These are phyloP conservation scores for Smittia sp. DNA, from an alignment of 2,888 invertebrate species.

Conservation along the genomic window DNA sequence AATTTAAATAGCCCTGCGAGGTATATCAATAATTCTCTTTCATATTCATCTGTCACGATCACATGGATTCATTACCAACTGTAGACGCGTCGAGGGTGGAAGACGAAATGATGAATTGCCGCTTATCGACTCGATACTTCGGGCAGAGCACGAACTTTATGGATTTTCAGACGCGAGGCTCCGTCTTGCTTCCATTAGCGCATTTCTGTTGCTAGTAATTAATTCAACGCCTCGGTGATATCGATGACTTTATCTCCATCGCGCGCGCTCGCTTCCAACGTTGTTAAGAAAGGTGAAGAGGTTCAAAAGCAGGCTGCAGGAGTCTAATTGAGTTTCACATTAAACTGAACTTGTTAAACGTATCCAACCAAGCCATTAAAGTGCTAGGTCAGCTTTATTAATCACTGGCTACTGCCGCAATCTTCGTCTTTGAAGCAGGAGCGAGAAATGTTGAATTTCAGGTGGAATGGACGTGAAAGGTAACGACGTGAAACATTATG, in stretches of 20 bases:
- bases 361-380: conserved; percentile 1
- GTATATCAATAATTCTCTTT: conserved; percentile 32
- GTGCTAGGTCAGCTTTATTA: conserved; percentile 23
- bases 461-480: conserved; percentile 21
- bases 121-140: not conserved
- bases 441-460: conserved; percentile 11
- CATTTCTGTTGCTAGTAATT: too few relatives aligned
- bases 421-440: conserved; percentile 2
- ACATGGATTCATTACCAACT: conserved; percentile 6
- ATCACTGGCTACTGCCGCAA: conserved; percentile 16
- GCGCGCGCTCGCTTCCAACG: too few relatives aligned
- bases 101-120: conserved; percentile 22
- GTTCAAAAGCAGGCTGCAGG: not conserved
- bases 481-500: conserved; percentile 9
- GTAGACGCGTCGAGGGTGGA: conserved; percentile 18
- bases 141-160: not conserved
- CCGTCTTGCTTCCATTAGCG: too few relatives aligned
- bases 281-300: too few relatives aligned
- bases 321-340: conserved; percentile 9
- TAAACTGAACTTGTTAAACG: not conserved
- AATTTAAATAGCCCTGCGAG: conserved; percentile 29
- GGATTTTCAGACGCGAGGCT: too few relatives aligned
- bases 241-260: too few relatives aligned
- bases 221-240: too few relatives aligned
- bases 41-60: conserved; percentile 37